These are phyloP conservation scores for Carabus problematicus DNA, from an alignment of 2,888 invertebrate genomes.

Conservation along the genomic window DNA sequence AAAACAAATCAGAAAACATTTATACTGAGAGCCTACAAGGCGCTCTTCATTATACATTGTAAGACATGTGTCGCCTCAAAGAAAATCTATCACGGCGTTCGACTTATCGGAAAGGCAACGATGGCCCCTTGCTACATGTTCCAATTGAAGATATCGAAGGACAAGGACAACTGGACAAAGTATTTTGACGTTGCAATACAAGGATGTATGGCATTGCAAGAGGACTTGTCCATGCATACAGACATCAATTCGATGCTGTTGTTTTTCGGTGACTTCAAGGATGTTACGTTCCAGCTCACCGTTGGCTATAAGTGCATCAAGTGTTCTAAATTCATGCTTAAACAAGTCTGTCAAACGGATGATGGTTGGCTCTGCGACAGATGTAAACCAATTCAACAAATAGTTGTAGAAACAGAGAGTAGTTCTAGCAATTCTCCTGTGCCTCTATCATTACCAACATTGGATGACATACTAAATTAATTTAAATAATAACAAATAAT, in stretches of 20 bases:
- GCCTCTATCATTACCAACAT: too few relatives aligned
- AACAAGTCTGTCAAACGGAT: too few relatives aligned
- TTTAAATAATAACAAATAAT: too few relatives aligned
- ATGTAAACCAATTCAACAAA: too few relatives aligned
- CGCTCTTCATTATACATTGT: neutral
- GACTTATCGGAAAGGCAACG: neutral
- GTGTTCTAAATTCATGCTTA: neutral
- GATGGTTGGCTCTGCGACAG: too few relatives aligned
- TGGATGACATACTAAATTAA: too few relatives aligned
- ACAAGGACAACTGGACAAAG: neutral
- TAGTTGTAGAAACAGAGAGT: too few relatives aligned
- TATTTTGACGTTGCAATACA: neutral
- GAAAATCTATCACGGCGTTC: slow-evolving; percentile 6
- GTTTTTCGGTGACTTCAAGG: neutral
- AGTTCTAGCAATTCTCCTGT: too few relatives aligned
- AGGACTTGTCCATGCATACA: neutral
- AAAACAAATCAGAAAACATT: neutral
- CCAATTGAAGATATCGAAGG: neutral
- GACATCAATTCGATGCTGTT: neutral
- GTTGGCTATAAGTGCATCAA: too few relatives aligned
- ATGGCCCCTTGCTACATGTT: neutral
- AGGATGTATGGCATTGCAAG: neutral
- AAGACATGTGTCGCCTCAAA: neutral
- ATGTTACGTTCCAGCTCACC: neutral
- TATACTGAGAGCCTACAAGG: neutral